Evolutionary conservation across 2,113 vertebrate genomes (phyloP), one percentile per base, ranked within the genome.

Genomic region (Macaca nemestrina): DNA sequence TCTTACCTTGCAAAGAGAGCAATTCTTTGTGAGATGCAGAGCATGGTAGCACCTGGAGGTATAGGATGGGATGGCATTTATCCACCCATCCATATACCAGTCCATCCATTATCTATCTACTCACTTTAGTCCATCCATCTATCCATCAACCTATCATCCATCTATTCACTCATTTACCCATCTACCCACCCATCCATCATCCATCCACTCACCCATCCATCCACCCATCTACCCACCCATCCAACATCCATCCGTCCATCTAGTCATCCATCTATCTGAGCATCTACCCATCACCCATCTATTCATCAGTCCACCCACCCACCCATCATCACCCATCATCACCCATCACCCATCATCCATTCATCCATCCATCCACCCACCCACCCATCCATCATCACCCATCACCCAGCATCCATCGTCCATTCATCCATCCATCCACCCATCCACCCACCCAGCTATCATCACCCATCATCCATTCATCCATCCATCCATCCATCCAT

Each of bases 401-500:
- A 67, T 43, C 43, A 43, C 5, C 43, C 43, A 43, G 5, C 40
- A 43, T 43, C 64, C n/a, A 67, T 32, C 30, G 14, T 32, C 32
- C 1, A 20, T 23, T 25, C 8, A 14, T 32, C 32, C 61, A 48
- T 38, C 20, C 2, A 27, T 18, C 20, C 22, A 64, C 1, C 11
- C 8, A 43, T 2, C 40, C 6, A 50, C 0, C 32, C 9, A 12
- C 5, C 9, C 14, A 48, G 1, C 22, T 12, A 16, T 48, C 45
- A 48, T 48, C 45, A 11, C 0, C 9, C 45, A 48, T 48, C 2
- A 48, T 2, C 45, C 45, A 48, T 48, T 1, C 59, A 35, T 5
- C 25, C 11, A 5, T 30, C 23, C 1, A 3, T 8, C 38, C 23
- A 23, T 7, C 35, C 4, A 3, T 1, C 43, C 16, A 2, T 1